Evolutionary conservation across 2,888 invertebrate species (phyloP), one percentile per base, ranked within the genome.

Genomic region (Callyntrura sp.): DNA sequence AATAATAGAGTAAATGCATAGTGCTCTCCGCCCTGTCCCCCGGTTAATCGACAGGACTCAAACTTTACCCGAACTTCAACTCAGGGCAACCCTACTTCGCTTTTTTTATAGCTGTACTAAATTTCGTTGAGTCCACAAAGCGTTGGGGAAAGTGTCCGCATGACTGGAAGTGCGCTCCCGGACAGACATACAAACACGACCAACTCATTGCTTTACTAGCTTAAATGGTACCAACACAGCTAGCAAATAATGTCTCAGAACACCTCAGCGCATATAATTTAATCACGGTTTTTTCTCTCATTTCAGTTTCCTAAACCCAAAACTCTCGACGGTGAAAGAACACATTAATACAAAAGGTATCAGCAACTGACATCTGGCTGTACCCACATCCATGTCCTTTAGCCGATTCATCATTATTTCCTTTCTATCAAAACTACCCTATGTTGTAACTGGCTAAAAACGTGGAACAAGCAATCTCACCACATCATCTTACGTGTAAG

Each of bases 311-410:
- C 60, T 9, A 20, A 60, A 60, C 51, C 14, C 51, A 35, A 6
- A 9, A 51, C 35, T 20, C 6, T 55, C n/a, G 48, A 73, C 48
- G 73, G 17, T 73, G 78, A 70, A 48, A 70, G 43, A n/a, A n/a
- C n/a, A n/a, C n/a, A n/a, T n/a, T 8, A 17, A 65, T 70, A 82
- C 23, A 65, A 51, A 35, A 35, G 78, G 78, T 43, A 57, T 17
- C 55, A 55, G 51, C 65, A 48, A 84, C 70, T 51, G 76, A 85
- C 85, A 85, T 85, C 85, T 85, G 84, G 73, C 43, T 76, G 79
- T 57, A 79, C 85, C 85, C 51, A 78, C 78, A 84, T 84, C 60
- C 83, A 70, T 62, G 85, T 78, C 85, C 62, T 79, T 79, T 79
- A 79, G 78, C 17, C 60, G 20, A 79, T 23, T 79, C 79, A 79